Evolutionary conservation across 2,888 invertebrate genomes (phyloP).

Genomic region (Xylota segnis): DNA sequence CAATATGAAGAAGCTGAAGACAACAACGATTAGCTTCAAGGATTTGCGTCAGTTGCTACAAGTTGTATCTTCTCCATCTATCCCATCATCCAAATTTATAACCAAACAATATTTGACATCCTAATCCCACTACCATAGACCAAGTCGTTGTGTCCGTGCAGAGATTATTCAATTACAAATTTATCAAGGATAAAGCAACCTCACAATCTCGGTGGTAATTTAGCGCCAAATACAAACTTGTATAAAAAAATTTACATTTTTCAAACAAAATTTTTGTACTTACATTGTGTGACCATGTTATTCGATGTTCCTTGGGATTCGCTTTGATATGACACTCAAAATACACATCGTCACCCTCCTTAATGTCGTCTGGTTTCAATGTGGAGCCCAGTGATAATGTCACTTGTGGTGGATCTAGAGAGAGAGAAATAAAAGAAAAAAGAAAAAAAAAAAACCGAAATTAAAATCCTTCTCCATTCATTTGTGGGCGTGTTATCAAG

Average conservation of each 20-base stretch:
- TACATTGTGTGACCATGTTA: conserved; percentile 92
- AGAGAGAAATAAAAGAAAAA: conserved; percentile 67
- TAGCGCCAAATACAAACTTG: background rate
- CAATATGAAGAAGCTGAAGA: no score
- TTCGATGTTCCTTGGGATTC: conserved; percentile 90
- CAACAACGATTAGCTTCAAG: no score
- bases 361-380: conserved; percentile 90
- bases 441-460: conserved; percentile 37
- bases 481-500: conserved; percentile 31
- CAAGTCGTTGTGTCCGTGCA: background rate
- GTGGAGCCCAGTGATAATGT: conserved; percentile 90
- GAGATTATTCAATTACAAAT: background rate
- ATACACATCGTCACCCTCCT: conserved; percentile 92
- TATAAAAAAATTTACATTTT: conserved; percentile 15
- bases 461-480: conserved; percentile 32
- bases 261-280: conserved; percentile 82
- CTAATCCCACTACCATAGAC: background rate
- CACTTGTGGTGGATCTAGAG: conserved; percentile 90
- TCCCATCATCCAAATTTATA: background rate
- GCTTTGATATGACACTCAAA: conserved; percentile 92
- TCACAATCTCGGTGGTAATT: background rate
- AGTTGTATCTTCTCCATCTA: background rate
- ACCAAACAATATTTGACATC: background rate
- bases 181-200: background rate
- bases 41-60: no score